Conservation (phyloP, 1,140 invertebrate genomes). For the Tachypleus tridentatus region DNA sequence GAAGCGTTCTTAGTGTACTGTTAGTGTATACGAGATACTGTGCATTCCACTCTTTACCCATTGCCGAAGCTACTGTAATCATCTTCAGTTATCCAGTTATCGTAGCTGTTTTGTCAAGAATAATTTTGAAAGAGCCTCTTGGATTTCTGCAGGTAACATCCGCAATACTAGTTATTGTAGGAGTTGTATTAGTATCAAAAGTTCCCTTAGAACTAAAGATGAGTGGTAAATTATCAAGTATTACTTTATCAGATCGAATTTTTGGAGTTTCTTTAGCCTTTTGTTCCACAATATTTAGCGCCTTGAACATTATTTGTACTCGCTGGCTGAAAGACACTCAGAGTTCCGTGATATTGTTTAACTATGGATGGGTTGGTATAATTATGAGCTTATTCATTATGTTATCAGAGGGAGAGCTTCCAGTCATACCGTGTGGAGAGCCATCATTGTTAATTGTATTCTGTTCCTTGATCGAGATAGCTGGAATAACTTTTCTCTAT, state of each 20-base stretch:
- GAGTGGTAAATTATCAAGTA: slow-evolving; percentile 18
- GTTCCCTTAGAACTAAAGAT: slow-evolving; percentile 36
- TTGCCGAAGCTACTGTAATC: slow-evolving; percentile 46
- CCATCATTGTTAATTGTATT: slow-evolving; percentile 65
- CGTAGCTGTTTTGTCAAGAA: slow-evolving; percentile 41
- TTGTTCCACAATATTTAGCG: slow-evolving; percentile 70
- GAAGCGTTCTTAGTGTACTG: too few relatives aligned
- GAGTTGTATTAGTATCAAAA: slow-evolving; percentile 41
- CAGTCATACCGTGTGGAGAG: slow-evolving; percentile 62
- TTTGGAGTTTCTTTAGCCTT: slow-evolving; percentile 69
- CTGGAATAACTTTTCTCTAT: slow-evolving; percentile 72
- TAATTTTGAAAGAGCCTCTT: slow-evolving; percentile 43
- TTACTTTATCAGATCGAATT: slow-evolving; percentile 28
- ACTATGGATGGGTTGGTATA: slow-evolving; percentile 47
- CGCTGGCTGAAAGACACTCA: slow-evolving; percentile 52
- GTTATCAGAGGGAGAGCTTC: slow-evolving; percentile 58
- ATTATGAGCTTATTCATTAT: slow-evolving; percentile 62
- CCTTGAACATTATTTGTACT: slow-evolving; percentile 72
- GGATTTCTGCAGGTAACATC: slow-evolving; percentile 41
- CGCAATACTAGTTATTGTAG: slow-evolving; percentile 37
- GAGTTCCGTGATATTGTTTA: slow-evolving; percentile 13
- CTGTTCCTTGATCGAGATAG: slow-evolving; percentile 70
- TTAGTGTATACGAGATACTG: too few relatives aligned
- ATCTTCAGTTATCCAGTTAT: slow-evolving; percentile 46
- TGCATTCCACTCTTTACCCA: slow-evolving; percentile 45